Base-by-base conservation (phyloP, 2,888 invertebrate genomes). In the Ormyrus nitidulus region DNA sequence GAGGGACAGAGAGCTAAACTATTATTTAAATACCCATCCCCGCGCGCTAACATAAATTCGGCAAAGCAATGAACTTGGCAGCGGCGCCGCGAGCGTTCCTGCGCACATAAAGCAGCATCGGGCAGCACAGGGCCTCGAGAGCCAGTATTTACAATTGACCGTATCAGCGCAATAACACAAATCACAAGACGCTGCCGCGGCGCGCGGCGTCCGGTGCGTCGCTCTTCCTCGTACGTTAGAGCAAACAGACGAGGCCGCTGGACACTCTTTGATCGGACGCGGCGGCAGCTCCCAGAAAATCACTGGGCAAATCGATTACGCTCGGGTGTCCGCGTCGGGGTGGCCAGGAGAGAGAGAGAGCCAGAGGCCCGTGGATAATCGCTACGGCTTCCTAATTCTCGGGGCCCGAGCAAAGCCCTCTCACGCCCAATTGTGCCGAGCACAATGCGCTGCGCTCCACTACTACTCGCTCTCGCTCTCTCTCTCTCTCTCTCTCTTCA, bases 381-480 rank as follows among this genome's bases (percentile, higher is more conserved):
- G 75, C 46, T 10, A 3, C 46, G 6, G 11, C 58, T 64, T 74
- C 66, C 74, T 65, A 66, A 74, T 58, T 66, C 66, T 9, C 74
- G 64, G 64, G 54, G 53, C 44, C 53, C 62, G 34, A 44, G 61
- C 61, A 13, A 54, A 48, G 69, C 69, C 49, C 79, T 79, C 81
- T 75, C 75, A 69, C 79, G 79, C 80, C 79, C 81, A 83, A 84
- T 84, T 84, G 84, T 84, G 72, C 81, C 34, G 72, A 71, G 61
- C 69, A 84, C 83, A 84, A 84, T 84, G 77, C 72, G 62, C 54
- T 70, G 56, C 70, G 54, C 51, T 81, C 34, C 34, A 34, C 34
- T 34, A 4, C 34, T 34, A 34, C 34, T 34, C 34, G 34, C 34
- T 4, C 34, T 34, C 34, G 34, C 34, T 34, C 34, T 34, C 4